phyloP scores from a whole-genome alignment of 2,113 vertebrate species.

The Callocephalon fimbriatum region DNA sequence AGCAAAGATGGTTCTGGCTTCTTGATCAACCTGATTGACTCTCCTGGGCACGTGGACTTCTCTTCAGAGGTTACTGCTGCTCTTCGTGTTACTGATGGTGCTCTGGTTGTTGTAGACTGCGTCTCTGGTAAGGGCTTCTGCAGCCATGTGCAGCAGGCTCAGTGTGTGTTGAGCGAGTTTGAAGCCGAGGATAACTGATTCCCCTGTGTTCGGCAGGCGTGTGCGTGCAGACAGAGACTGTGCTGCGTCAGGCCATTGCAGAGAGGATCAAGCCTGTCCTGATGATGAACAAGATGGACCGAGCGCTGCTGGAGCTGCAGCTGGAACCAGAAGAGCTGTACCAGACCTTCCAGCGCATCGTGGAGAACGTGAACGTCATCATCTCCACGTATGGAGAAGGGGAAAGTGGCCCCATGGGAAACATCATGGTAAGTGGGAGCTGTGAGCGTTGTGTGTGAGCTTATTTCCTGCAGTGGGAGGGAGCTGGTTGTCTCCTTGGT shows the following conservation, averaged over 20 bases:
- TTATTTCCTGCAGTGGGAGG: rapidly evolving
- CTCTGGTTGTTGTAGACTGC: conserved; percentile 95
- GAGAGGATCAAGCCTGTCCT: conserved; percentile 96
- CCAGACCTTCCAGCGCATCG: conserved; percentile 96
- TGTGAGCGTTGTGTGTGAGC: rapidly evolving
- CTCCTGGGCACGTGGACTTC: conserved; percentile 96
- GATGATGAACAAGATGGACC: conserved; percentile 99
- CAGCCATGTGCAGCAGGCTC: rapidly evolving
- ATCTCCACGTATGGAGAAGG: conserved; percentile 94
- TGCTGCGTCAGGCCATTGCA: conserved; percentile 93
- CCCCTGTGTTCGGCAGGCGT: conserved; percentile 78
- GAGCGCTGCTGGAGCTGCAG: conserved; percentile 93
- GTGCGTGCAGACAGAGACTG: conserved; percentile 95
- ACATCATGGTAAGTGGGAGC: conserved; percentile 85
- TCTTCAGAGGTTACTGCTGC: conserved; percentile 97
- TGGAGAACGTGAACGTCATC: conserved; percentile 95
- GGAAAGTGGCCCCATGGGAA: conserved; percentile 92
- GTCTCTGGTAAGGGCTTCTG: conserved; percentile 88
- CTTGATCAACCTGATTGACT: conserved; percentile 96
- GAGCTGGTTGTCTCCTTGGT: neutral
- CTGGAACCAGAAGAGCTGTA: conserved; percentile 91
- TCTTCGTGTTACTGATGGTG: conserved; percentile 94
- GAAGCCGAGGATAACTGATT: rapidly evolving
- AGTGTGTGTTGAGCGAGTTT: rapidly evolving
- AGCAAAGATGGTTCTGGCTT: conserved; percentile 92